Evolutionary conservation across 1,140 invertebrate species (phyloP), one percentile per base, ranked within the genome.

Genomic region (Drosophila ercepeae): DNA sequence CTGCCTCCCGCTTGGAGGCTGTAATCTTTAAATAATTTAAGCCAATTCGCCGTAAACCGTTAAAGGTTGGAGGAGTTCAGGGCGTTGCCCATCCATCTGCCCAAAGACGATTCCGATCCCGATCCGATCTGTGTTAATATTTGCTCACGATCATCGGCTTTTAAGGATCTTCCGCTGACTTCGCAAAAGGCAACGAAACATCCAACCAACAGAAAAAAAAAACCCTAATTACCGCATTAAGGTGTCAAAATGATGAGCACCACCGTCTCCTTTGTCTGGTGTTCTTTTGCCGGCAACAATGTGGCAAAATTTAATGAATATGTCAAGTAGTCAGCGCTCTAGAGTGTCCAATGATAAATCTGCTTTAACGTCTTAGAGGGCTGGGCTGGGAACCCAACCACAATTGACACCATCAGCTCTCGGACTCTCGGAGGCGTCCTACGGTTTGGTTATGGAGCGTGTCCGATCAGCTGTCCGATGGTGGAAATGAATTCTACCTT

Each of bases 181-280:
- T 3, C 48, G 11, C 6, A 8, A 8, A 57, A 42, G 61, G 55
- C 8, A 64, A 32, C 39, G 5, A 39, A 13, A 4, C 34, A 39
- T 14, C 34, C n/a, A 9, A 9, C 9, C 23, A 25, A 11, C 34
- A 7, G 7, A 16, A 16, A 13, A 64, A 60, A 60, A 58, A 76
- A 78, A 82, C 86, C 86, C 86, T 89, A 89, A 89, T 89, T 89
- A 89, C 86, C 70, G 86, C 81, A 89, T 89, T 89, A 89, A 89
- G 77, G 81, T 89, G 86, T 89, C 86, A 89, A 89, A 89, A 89
- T 82, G 79, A 88, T 89, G 77, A 58, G 69, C 78, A 86, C 79
- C 79, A 44, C 11, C 16, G 39, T 44, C 60, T 52, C 59, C 79
- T 76, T 74, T 74, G 71, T 73, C 59, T 69, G 50, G 51, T 36